Conservation (phyloP, 2,797 vertebrate species). For the Anguilla megastoma region DNA sequence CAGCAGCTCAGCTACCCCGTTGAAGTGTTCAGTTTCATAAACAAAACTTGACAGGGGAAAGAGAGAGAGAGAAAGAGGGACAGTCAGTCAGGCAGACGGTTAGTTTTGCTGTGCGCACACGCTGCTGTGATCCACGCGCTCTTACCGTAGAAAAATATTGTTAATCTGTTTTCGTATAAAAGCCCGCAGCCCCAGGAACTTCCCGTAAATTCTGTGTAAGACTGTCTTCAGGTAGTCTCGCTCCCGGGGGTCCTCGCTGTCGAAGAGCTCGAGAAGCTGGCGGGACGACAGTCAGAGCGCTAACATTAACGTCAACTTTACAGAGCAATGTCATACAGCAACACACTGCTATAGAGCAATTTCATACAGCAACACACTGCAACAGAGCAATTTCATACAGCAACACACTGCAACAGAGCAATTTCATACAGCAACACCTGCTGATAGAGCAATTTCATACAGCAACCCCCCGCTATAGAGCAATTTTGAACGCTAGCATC, state of each 20-base stretch:
- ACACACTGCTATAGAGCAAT: neutral
- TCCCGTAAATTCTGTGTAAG: conserved; percentile 99
- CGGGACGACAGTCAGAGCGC: neutral
- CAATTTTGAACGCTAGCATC: neutral
- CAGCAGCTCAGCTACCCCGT: conserved; percentile 98
- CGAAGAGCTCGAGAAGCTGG: conserved; percentile 95
- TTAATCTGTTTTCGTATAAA: conserved; percentile 99
- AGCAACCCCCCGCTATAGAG: neutral
- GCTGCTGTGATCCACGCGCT: conserved; percentile 21
- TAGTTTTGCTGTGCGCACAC: no score
- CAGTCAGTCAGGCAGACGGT: neutral
- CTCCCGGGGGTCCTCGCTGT: conserved; percentile 98
- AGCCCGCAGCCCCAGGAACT: conserved; percentile 99
- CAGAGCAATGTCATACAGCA: neutral
- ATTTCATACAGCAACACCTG: neutral
- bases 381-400: neutral
- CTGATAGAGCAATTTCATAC: neutral
- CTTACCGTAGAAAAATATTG: conserved; percentile 99
- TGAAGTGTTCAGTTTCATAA: conserved; percentile 99
- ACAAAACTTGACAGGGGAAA: conserved; percentile 77
- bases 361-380: neutral
- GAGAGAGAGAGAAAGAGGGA: neutral
- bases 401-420: neutral
- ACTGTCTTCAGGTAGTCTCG: conserved; percentile 99
- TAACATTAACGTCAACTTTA: neutral